Percentiles rank a stretch among this genome's conserved stretches.
These are phyloP conservation scores for Lissonota sp. DNA, from an alignment of 2,888 invertebrate genomes.

Conservation along the genomic window DNA sequence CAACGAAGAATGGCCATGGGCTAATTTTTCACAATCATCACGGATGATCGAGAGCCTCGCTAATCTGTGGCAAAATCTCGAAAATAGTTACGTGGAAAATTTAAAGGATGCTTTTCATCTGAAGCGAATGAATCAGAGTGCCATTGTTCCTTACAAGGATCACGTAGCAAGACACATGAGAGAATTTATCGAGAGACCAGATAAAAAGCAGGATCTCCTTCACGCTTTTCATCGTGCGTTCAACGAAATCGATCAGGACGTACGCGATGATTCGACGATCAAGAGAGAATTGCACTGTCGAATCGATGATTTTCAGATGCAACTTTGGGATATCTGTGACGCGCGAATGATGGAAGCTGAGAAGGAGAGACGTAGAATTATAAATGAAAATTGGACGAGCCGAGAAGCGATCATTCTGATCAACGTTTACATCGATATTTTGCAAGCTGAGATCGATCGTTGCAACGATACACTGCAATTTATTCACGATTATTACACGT, in stretches of 20 bases:
- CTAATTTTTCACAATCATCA: conserved; percentile 82
- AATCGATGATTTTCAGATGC: conserved; percentile 85
- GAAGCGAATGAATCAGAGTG: conserved; percentile 85
- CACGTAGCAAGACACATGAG: conserved; percentile 86
- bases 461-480: conserved; percentile 83
- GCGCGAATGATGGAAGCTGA: conserved; percentile 85
- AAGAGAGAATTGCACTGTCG: conserved; percentile 88
- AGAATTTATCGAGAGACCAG: conserved; percentile 85
- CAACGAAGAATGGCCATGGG: conserved; percentile 82
- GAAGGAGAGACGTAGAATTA: conserved; percentile 85
- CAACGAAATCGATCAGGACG: conserved; percentile 87
- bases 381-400: conserved; percentile 86
- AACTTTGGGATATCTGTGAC: conserved; percentile 86
- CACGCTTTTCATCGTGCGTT: conserved; percentile 86
- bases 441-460: conserved; percentile 88
- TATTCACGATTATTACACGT: conserved; percentile 84
- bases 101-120: conserved; percentile 86
- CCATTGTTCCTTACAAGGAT: conserved; percentile 86
- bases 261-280: conserved; percentile 85
- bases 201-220: conserved; percentile 86
- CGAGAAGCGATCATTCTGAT: conserved; percentile 85
- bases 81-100: conserved; percentile 85
- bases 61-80: conserved; percentile 85
- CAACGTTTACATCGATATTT: conserved; percentile 85
- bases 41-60: conserved; percentile 83